phyloP scores from a whole-genome alignment of 1,140 invertebrate species.

The Pseudobourletiella spinata region DNA sequence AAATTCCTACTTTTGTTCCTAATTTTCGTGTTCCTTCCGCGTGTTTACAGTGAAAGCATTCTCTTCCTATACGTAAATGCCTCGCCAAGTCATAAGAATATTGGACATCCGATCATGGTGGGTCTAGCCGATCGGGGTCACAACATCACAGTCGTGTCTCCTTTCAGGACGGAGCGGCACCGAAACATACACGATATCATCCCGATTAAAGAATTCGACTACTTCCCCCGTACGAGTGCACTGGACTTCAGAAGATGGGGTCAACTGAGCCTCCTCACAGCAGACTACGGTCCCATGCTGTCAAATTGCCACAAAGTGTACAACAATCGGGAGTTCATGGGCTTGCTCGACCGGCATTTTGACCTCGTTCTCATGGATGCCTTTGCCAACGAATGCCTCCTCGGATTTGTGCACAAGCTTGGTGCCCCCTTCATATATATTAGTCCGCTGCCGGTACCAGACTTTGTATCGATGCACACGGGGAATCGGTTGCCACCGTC shows the following conservation, averaged over 20 bases:
- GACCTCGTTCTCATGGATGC: slow-evolving; percentile 14
- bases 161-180: no score
- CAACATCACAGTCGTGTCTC: background rate
- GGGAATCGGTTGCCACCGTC: slow-evolving; percentile 9
- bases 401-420: background rate
- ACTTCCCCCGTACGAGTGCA: no score
- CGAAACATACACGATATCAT: no score
- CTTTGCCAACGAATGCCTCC: slow-evolving; percentile 15
- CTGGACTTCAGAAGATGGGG: no score
- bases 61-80: slow-evolving; percentile 2
- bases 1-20: no score
- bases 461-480: background rate
- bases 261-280: no score
- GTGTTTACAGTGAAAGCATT: no score
- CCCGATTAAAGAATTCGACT: no score
- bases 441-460: background rate
- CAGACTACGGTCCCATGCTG: no score
- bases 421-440: slow-evolving; percentile 9
- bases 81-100: slow-evolving; percentile 7
- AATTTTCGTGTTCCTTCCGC: no score
- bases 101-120: slow-evolving; percentile 1
- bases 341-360: slow-evolving; percentile 5
- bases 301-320: slow-evolving; percentile 4
- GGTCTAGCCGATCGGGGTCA: background rate
- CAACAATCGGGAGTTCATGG: slow-evolving; percentile 3